A percentile compares a stretch with the other conserved stretches of the same genome.
These are phyloP conservation scores for Glaucomys volans DNA, from an alignment of 2,113 vertebrate species.

Conservation along the genomic window DNA sequence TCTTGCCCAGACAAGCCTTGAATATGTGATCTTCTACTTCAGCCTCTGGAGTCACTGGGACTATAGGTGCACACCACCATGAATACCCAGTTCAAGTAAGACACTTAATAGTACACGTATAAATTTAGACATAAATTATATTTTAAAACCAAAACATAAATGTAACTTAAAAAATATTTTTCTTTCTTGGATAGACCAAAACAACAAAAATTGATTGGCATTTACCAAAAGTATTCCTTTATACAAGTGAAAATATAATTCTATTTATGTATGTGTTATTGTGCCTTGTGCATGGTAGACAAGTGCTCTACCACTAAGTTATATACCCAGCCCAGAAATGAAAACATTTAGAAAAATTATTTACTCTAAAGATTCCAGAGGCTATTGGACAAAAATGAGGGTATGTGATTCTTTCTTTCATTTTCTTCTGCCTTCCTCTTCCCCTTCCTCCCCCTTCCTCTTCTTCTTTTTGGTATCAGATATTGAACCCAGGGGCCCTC, in stretches of 20 bases:
- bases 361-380: neutral
- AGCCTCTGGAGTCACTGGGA: too few species aligned
- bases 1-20: too few species aligned
- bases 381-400: neutral
- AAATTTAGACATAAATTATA: constrained; percentile 38
- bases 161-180: constrained; percentile 53
- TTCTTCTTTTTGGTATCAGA: too few species aligned
- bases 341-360: neutral
- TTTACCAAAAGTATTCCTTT: constrained; percentile 44
- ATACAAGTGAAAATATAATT: neutral
- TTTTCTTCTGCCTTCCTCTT: too few species aligned
- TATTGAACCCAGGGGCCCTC: too few species aligned
- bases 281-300: too few species aligned
- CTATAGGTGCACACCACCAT: too few species aligned
- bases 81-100: neutral
- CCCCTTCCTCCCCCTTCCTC: too few species aligned
- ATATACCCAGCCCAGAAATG: neutral
- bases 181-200: neutral
- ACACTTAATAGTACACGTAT: neutral
- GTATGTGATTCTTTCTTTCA: too few species aligned
- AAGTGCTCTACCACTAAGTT: too few species aligned
- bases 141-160: constrained; percentile 60
- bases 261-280: too few species aligned
- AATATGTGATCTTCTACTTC: too few species aligned
- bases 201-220: neutral